Evolutionary conservation across 2,888 invertebrate species (phyloP), one percentile per base, ranked within the genome.

Genomic region (Sepioteuthis lessoniana): DNA sequence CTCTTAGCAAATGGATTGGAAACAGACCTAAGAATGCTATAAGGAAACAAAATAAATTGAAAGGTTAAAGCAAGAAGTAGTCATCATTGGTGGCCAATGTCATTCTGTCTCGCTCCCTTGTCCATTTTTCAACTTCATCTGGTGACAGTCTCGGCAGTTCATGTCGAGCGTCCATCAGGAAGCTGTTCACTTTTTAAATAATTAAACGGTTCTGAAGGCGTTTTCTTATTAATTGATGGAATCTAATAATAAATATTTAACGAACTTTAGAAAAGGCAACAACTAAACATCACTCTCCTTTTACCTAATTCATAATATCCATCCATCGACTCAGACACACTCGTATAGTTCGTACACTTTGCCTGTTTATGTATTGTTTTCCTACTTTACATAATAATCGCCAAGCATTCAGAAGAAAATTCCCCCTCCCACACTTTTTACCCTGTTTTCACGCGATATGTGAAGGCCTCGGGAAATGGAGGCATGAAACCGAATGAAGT

Each of bases 211-310:
- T 93, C 47, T 46, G 93, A 50, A 16, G 93, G 93, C 35, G 50
- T 37, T 76, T 76, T n/a, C 76, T 93, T 93, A 93, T 93, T 93
- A 93, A 93, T 93, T 93, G 93, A 93, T 93, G 93, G 47, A 50
- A 93, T 93, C 93, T n/a, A 93, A 93, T 93, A 46, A 93, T 93
- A 35, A 47, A 93, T 93, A 93, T 93, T 93, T 93, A 35, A 93
- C 50, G 50, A 50, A 93, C 38, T 38, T 42, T 13, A 38, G 38
- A 38, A 91, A 46, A 31, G 3, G 19, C 46, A 1, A 38, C 42
- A 46, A 91, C 38, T n/a, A 76, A 19, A 35, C n/a, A 13, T 76
- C 13, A n/a, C 16, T 76, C 35, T n/a, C n/a, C 76, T n/a, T 35
- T 35, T 13, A 5, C 76, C 76, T 76, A 13, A 76, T 76, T 35